Base-by-base conservation (phyloP, 2,797 vertebrate species). In the Geotrypetes seraphini region DNA sequence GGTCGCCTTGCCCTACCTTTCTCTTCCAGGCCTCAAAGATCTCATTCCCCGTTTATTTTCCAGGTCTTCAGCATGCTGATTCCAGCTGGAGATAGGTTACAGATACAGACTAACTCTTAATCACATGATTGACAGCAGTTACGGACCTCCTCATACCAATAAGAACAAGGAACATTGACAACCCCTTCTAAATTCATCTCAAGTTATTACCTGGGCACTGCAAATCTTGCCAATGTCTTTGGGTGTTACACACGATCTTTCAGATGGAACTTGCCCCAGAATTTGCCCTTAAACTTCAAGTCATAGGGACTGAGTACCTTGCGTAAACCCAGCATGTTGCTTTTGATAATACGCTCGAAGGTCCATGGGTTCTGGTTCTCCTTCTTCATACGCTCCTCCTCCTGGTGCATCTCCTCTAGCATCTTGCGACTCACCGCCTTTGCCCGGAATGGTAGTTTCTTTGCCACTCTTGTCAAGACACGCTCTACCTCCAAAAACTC, bases 341-440 rank as follows among this genome's bases (percentile, higher is more conserved):
- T 65, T 0, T 42, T 41, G 5, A 28, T 69, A 3, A 97, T 40
- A 2, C 70, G 63, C 51, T 88, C 79, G 11, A 97, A 97, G 5
- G 88, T 97, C 96, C 96, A 98, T 3, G 92, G 92, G 19, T 99
- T 99, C 39, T 91, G 90, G 71, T 97, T 98, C 66, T 79, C 78
- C 7, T 24, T 16, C 25, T 65, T 59, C 54, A 28, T 81, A 7
- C 89, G 73, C 7, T 70, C 70, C 10, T 85, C 75, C 1, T 71
- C 43, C 35, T 57, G 30, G 2, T 64, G 44, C 66, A 92, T 58
- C 32, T 47, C 63, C 32, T 35, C 67, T 1, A 96, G 71, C 27
- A 68, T 65, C 13, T 90, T 59, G 10, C 69, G 75, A 77, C 80
- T 95, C 47, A 99, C 24, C 0, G 89, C 78, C 46, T 85, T 29